These are phyloP conservation scores for Rotaria sp. DNA, from an alignment of 2,888 invertebrate species.

Conservation along the genomic window DNA sequence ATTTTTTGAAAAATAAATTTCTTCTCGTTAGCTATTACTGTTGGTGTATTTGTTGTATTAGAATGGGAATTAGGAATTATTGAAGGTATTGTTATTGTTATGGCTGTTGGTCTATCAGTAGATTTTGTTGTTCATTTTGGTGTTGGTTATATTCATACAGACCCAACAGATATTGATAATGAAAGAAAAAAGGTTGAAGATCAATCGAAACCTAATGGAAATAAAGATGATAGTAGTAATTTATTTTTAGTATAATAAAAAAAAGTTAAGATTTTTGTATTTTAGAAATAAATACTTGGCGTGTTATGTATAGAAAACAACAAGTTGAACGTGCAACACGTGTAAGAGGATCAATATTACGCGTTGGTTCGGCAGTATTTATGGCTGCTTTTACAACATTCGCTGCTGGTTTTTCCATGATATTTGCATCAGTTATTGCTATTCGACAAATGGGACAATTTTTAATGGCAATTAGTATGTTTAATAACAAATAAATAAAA, in stretches of 20 bases:
- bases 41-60: slow-evolving; percentile 57
- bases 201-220: background rate
- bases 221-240: slow-evolving; percentile 28
- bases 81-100: slow-evolving; percentile 81
- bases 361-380: slow-evolving; percentile 73
- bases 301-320: background rate
- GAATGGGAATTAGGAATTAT: slow-evolving; percentile 82
- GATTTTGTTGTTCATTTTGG: slow-evolving; percentile 83
- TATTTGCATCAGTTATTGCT: slow-evolving; percentile 73
- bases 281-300: slow-evolving; percentile 56
- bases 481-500: background rate
- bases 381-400: slow-evolving; percentile 78
- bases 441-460: slow-evolving; percentile 83
- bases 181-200: background rate
- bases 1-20: too few species aligned
- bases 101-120: slow-evolving; percentile 79
- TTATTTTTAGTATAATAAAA: too few species aligned
- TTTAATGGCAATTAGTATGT: slow-evolving; percentile 66
- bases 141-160: slow-evolving; percentile 63
- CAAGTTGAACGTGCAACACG: slow-evolving; percentile 30
- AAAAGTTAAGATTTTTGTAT: background rate
- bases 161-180: background rate
- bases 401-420: slow-evolving; percentile 73
- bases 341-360: slow-evolving; percentile 32
- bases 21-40: slow-evolving; percentile 63